A percentile compares a stretch with the other conserved stretches of the same genome.
phyloP scores from a whole-genome alignment of 1,140 invertebrate species.

The Ladona fulva region DNA sequence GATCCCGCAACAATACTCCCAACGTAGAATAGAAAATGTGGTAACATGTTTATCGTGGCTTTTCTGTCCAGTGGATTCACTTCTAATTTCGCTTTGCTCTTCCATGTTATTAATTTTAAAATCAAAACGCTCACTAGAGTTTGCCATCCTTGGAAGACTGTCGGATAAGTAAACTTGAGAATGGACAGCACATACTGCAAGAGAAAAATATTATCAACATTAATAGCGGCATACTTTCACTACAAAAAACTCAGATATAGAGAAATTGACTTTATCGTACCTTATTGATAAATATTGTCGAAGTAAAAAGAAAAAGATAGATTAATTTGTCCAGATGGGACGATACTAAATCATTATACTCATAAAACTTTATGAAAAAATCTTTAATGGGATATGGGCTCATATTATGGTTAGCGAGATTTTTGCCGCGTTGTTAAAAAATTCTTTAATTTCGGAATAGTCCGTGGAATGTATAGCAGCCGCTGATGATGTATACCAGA shows the following conservation, averaged over 20 bases:
- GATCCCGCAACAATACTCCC: conserved; percentile 35
- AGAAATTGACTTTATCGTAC: background rate
- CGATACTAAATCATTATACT: too few species aligned
- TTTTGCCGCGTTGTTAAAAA: too few species aligned
- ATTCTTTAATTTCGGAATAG: too few species aligned
- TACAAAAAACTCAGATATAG: background rate
- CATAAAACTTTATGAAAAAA: too few species aligned
- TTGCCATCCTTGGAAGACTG: conserved; percentile 41
- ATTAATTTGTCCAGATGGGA: background rate
- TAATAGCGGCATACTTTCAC: background rate
- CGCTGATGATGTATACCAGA: too few species aligned
- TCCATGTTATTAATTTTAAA: conserved; percentile 29
- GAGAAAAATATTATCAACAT: conserved; percentile 14
- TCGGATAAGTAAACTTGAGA: conserved; percentile 38
- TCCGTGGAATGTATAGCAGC: too few species aligned
- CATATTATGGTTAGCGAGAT: too few species aligned
- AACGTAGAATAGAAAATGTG: conserved; percentile 33
- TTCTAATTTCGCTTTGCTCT: conserved; percentile 25
- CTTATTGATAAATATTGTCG: conserved; percentile 9
- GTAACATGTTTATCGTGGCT: conserved; percentile 32
- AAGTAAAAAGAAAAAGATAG: background rate
- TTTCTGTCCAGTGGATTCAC: conserved; percentile 28
- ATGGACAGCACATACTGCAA: conserved; percentile 38
- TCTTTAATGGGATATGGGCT: too few species aligned
- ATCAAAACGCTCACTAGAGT: conserved; percentile 36